Percentiles rank a stretch among this genome's conserved stretches.
These are phyloP conservation scores for Syrmaticus mikado DNA, from an alignment of 2,113 vertebrate genomes.

Conservation along the genomic window DNA sequence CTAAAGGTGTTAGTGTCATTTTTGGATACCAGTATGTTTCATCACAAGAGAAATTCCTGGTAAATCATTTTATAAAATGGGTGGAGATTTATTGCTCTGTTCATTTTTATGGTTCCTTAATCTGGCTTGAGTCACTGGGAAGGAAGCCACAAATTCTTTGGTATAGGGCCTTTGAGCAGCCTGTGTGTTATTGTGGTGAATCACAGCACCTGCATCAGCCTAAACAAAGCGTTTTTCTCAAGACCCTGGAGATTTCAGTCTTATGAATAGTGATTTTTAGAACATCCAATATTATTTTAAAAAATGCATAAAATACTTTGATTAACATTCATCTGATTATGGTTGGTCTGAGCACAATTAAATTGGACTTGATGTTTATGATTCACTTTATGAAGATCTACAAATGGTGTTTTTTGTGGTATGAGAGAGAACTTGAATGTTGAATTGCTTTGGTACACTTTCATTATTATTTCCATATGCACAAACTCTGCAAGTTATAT, in stretches of 20 bases:
- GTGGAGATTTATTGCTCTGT: constrained; percentile 20
- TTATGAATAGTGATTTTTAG: background rate
- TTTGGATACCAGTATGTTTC: background rate
- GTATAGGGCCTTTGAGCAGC: background rate
- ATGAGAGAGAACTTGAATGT: constrained; percentile 37
- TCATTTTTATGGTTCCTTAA: constrained; percentile 50
- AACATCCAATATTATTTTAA: background rate
- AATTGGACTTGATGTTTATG: constrained; percentile 27
- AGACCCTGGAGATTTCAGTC: background rate
- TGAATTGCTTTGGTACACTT: background rate
- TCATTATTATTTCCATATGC: constrained; percentile 54
- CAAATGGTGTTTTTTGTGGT: background rate
- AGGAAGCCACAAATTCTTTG: background rate
- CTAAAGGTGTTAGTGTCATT: constrained; percentile 20
- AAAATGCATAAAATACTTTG: background rate
- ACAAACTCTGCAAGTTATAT: constrained; percentile 10
- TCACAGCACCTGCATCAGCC: constrained; percentile 44
- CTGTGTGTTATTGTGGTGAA: constrained; percentile 23
- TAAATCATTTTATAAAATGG: background rate
- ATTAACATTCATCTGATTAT: constrained; percentile 1
- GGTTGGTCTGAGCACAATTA: background rate
- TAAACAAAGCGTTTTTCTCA: background rate
- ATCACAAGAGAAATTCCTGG: constrained; percentile 26
- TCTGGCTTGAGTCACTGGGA: constrained; percentile 32
- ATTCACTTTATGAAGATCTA: background rate